Conservation (phyloP, 1,140 invertebrate species). For the Drosophila gunungcola region DNA sequence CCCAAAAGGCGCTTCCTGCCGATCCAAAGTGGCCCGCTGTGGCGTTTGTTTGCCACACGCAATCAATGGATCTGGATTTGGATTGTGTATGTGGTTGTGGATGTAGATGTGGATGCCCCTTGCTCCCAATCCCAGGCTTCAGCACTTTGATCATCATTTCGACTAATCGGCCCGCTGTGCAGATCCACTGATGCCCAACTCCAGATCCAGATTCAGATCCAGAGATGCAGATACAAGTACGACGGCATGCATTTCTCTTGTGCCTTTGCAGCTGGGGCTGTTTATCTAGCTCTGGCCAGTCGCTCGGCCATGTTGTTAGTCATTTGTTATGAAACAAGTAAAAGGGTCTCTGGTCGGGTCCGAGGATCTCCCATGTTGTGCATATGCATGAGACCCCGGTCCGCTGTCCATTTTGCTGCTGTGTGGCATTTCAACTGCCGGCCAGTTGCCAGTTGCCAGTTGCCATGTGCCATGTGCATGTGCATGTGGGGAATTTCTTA, state of each 20-base stretch:
- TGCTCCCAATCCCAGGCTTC: constrained; percentile 28
- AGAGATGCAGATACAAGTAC: constrained; percentile 45
- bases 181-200: constrained; percentile 40
- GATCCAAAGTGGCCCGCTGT: constrained; percentile 43
- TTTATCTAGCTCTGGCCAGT: constrained; percentile 66
- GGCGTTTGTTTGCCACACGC: constrained; percentile 77
- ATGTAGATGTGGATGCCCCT: neutral
- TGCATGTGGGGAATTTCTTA: constrained; percentile 72
- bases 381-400: constrained; percentile 64
- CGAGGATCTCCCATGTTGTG: constrained; percentile 53
- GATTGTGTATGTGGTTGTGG: neutral
- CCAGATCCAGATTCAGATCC: constrained; percentile 11
- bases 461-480: no score
- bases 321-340: constrained; percentile 78
- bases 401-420: constrained; percentile 34
- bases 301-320: constrained; percentile 74
- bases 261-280: constrained; percentile 52
- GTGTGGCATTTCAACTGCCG: constrained; percentile 72
- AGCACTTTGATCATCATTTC: constrained; percentile 81
- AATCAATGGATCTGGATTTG: constrained; percentile 57
- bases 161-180: constrained; percentile 77
- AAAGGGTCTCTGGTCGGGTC: constrained; percentile 51
- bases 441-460: constrained; percentile 31
- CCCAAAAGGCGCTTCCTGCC: constrained; percentile 61
- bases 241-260: constrained; percentile 40